Conservation (phyloP, 1,140 invertebrate species). For the Hypothenemus hampei region DNA sequence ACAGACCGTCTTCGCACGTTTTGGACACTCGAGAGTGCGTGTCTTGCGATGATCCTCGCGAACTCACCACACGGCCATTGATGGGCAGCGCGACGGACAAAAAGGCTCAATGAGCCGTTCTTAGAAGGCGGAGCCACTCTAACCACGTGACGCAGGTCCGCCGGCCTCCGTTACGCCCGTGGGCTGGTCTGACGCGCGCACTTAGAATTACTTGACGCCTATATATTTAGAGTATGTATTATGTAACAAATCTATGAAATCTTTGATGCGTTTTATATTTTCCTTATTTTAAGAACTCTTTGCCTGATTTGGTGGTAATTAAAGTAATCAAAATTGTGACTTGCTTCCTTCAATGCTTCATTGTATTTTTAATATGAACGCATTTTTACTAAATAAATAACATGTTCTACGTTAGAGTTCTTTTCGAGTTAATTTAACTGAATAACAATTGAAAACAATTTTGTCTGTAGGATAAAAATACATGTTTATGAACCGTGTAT, state of each 20-base stretch:
- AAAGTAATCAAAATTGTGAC: too few relatives aligned
- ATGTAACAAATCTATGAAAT: conserved; percentile 4
- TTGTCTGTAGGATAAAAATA: too few relatives aligned
- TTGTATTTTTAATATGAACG: too few relatives aligned
- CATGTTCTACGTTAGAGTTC: too few relatives aligned
- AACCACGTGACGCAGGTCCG: conserved; percentile 38
- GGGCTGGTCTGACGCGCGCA: conserved; percentile 30
- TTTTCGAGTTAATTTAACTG: too few relatives aligned
- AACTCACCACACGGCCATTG: conserved; percentile 45
- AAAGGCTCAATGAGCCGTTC: conserved; percentile 22
- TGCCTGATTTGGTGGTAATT: too few relatives aligned
- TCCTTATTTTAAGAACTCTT: too few relatives aligned
- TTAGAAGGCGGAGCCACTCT: conserved; percentile 13
- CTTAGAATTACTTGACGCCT: conserved; percentile 13
- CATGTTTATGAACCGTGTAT: too few relatives aligned
- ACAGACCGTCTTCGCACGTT: conserved; percentile 12
- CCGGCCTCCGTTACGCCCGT: conserved; percentile 22
- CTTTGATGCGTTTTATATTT: too few relatives aligned
- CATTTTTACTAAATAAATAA: too few relatives aligned
- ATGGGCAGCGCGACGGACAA: conserved; percentile 31
- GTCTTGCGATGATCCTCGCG: conserved; percentile 40
- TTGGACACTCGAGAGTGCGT: conserved; percentile 23
- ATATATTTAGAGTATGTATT: conserved; percentile 8
- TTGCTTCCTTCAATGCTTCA: too few relatives aligned
- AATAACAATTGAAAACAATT: too few relatives aligned